Conservation (phyloP, 2,888 invertebrate genomes). For the Scrobipalpa atriplicella region DNA sequence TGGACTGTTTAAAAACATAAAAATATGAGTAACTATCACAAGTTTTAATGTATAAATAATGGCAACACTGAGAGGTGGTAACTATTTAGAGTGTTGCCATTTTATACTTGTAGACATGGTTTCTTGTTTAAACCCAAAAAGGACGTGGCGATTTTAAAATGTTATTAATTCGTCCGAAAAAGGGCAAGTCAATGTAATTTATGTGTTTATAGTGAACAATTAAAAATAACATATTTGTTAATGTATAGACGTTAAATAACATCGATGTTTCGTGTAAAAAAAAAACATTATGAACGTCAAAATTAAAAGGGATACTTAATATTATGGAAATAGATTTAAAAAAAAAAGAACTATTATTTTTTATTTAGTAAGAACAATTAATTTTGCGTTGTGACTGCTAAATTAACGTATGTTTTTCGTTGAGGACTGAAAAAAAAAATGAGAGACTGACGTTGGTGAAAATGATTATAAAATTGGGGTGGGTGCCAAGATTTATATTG, state of each 20-base stretch:
- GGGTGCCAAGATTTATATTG: constrained; percentile 40
- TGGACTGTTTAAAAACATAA: background rate
- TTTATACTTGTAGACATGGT: background rate
- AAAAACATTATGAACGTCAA: background rate
- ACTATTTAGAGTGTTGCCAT: background rate
- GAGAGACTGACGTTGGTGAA: constrained; percentile 29
- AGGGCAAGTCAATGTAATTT: background rate
- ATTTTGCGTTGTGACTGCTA: constrained; percentile 23
- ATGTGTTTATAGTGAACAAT: constrained; percentile 3
- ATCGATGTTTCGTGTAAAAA: constrained; percentile 4
- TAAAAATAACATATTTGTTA: background rate
- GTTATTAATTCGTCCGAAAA: background rate
- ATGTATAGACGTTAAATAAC: background rate
- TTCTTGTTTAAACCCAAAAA: background rate
- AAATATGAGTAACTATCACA: background rate
- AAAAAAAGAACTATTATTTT: background rate
- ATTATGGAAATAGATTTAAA: constrained; percentile 8
- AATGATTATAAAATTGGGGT: constrained; percentile 24
- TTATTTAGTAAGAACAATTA: constrained; percentile 20
- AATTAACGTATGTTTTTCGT: constrained; percentile 23
- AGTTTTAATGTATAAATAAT: background rate
- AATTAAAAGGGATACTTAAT: constrained; percentile 8
- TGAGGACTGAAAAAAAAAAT: constrained; percentile 28
- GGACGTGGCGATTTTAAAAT: background rate
- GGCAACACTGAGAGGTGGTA: background rate